Conservation (phyloP, 2,888 invertebrate species). For the Lottia scabra region DNA sequence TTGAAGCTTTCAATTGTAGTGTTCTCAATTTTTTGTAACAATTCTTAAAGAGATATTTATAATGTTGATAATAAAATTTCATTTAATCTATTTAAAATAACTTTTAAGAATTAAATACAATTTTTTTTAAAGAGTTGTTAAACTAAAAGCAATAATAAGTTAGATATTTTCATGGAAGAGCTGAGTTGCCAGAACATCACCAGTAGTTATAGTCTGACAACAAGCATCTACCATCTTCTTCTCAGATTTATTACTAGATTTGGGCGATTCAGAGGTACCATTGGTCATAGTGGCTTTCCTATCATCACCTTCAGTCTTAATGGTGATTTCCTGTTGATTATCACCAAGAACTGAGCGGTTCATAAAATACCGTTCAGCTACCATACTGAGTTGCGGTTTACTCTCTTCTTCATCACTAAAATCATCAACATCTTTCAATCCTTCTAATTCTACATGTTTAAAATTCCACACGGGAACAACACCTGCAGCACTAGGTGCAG, state of each 20-base stretch:
- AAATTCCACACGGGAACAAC: conserved; percentile 68
- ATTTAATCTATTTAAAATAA: no score
- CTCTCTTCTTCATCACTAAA: conserved; percentile 54
- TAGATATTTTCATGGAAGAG: conserved; percentile 66
- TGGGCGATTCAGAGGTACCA: conserved; percentile 14
- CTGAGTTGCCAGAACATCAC: conserved; percentile 68
- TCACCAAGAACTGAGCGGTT: conserved; percentile 63
- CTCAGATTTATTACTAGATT: conserved; percentile 7
- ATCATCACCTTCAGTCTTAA: conserved; percentile 18
- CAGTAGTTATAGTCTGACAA: conserved; percentile 68
- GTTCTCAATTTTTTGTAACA: no score
- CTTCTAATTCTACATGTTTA: conserved; percentile 56
- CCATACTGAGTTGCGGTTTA: conserved; percentile 61
- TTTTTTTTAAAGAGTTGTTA: neutral
- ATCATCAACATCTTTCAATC: conserved; percentile 58
- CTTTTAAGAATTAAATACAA: no score
- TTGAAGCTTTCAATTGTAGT: no score
- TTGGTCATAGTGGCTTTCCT: conserved; percentile 18
- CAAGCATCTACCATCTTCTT: conserved; percentile 50
- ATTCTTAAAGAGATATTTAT: no score
- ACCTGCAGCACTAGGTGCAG: conserved; percentile 66
- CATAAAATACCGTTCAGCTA: conserved; percentile 67
- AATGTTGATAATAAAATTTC: no score
- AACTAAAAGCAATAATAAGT: neutral
- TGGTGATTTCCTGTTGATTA: conserved; percentile 36